These are phyloP conservation scores for Gallinago solitaria DNA, from an alignment of 2,797 vertebrate species.

Conservation along the genomic window DNA sequence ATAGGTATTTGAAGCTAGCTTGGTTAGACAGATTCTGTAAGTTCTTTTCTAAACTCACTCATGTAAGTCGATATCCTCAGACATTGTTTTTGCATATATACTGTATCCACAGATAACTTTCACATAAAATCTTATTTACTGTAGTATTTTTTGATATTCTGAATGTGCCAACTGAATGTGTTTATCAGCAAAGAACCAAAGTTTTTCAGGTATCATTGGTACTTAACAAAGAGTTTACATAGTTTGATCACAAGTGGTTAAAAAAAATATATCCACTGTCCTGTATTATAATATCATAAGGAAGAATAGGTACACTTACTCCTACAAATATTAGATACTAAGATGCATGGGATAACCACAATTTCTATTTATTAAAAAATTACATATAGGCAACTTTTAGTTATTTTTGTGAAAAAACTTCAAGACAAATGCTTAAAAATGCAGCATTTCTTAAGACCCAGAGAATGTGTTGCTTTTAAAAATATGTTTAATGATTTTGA, in stretches of 20 bases:
- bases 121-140: neutral
- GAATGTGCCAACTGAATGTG: neutral
- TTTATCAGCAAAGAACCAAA: neutral
- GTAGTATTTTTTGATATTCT: neutral
- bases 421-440: neutral
- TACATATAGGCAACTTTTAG: neutral
- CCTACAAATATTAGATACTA: neutral
- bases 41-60: neutral
- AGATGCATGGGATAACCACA: too few relatives aligned
- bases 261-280: accelerated
- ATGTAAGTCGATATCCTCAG: neutral
- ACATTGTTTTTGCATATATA: neutral
- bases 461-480: neutral
- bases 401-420: neutral
- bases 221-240: neutral
- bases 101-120: neutral
- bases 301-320: neutral
- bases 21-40: neutral
- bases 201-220: neutral
- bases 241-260: neutral
- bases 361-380: neutral
- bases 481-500: neutral
- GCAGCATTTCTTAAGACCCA: neutral
- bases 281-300: neutral
- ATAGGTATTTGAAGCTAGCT: neutral